phyloP scores from a whole-genome alignment of 1,140 invertebrate species.

The Chrysomallon squamiferum region DNA sequence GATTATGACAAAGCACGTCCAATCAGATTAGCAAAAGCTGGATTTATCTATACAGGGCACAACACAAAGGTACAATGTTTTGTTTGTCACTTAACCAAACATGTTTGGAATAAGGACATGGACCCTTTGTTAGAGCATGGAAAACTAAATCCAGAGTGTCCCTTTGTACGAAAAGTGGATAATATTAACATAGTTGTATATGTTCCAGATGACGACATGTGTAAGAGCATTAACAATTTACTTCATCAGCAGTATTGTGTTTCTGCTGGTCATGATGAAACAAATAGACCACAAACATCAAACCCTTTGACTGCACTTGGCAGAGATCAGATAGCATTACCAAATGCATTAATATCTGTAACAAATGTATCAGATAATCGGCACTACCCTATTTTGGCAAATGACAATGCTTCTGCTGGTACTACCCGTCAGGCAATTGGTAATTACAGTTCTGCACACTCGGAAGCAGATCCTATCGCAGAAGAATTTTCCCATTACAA shows the following conservation, averaged over 20 bases:
- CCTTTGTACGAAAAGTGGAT: background rate
- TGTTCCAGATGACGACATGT: background rate
- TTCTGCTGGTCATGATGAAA: background rate
- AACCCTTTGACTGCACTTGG: background rate
- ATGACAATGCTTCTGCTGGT: background rate
- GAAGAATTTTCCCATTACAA: background rate
- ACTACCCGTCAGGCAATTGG: background rate
- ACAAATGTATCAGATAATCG: background rate
- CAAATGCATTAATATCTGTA: too few relatives aligned
- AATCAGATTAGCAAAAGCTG: constrained; percentile 77
- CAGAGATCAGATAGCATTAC: background rate
- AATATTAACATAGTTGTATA: background rate
- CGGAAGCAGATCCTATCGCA: constrained; percentile 29
- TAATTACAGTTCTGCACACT: background rate
- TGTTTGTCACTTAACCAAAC: constrained; percentile 69
- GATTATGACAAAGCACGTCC: constrained; percentile 59
- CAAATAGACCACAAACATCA: background rate
- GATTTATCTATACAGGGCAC: constrained; percentile 26
- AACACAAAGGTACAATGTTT: constrained; percentile 80
- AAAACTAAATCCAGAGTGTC: background rate
- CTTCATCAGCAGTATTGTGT: background rate
- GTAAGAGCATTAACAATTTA: background rate
- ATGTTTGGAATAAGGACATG: background rate
- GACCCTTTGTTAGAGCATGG: background rate
- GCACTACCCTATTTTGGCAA: background rate